These are phyloP conservation scores for Triplophysa tibetana DNA, from an alignment of 2,113 vertebrate species.

Conservation along the genomic window DNA sequence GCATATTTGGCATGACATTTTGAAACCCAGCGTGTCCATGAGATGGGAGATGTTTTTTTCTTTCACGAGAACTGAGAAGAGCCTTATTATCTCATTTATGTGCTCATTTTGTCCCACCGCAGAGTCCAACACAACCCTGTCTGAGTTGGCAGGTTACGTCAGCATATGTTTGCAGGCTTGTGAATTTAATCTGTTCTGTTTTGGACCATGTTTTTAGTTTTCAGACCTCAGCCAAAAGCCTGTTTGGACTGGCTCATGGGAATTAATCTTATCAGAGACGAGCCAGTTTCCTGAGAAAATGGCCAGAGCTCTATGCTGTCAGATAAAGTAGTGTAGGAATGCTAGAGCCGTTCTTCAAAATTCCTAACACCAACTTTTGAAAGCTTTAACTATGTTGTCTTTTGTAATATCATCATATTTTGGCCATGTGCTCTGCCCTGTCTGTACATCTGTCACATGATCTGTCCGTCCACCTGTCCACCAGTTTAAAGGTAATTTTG, in stretches of 20 bases:
- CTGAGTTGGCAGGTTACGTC: background rate
- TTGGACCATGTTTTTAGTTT: constrained; percentile 36
- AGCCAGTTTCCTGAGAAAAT: constrained; percentile 45
- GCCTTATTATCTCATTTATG: background rate
- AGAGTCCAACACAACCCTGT: constrained; percentile 21
- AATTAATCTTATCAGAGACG: constrained; percentile 49
- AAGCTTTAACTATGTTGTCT: background rate
- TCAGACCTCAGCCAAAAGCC: constrained; percentile 35
- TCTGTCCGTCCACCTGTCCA: no score
- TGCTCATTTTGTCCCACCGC: background rate
- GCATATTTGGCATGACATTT: background rate
- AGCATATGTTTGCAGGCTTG: constrained; percentile 11
- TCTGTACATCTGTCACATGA: background rate
- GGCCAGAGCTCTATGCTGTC: constrained; percentile 12
- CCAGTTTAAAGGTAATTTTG: no score
- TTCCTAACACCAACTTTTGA: background rate
- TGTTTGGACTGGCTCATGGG: constrained; percentile 38
- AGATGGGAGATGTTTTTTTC: background rate
- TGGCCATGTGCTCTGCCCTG: background rate
- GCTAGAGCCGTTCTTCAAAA: constrained; percentile 13
- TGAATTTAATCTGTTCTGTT: constrained; percentile 42
- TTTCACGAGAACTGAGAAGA: background rate
- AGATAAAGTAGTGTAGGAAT: constrained; percentile 29
- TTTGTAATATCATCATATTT: background rate
- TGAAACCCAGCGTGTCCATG: background rate